Evolutionary conservation across 1,140 invertebrate genomes (phyloP), one percentile per base, ranked within the genome.

Genomic region (Drosophila baimaii): DNA sequence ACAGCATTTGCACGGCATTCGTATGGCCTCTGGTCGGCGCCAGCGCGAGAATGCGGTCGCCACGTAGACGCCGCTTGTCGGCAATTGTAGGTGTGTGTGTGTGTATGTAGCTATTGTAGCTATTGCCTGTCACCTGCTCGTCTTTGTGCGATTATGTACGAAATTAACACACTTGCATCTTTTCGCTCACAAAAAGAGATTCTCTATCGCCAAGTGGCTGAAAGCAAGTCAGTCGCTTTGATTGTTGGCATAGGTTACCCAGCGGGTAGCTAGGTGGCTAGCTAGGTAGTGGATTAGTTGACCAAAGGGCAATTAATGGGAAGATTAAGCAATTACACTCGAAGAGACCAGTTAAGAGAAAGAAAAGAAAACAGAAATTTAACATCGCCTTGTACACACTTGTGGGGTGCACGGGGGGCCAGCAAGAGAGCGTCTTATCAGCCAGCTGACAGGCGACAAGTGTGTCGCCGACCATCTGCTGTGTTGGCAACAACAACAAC

Each of bases 11-110:
- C 29, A 57, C 43, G 39, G 47, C 59, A 65, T 27, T 77, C 33
- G 51, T 77, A 51, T 77, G 75, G 74, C 75, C 74, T 77, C 74
- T 70, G 65, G 39, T 77, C 69, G 75, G 75, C 72, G 72, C 75
- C 75, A 70, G 57, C 33, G 55, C 74, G 57, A 71, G 74, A 77
- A 77, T 77, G 75, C 75, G 74, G 75, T 77, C 75, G 75, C 75
- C 65, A 77, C 54, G 52, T 61, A 77, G 75, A 77, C 73, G 65
- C 55, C 54, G 47, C 15, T 23, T 54, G 51, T 54, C 19, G 51
- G 51, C 31, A 8, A 35, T 54, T 35, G 13, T 15, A 51, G n/a
- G 17, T 21, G 12, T 19, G 5, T 21, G 29, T 19, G 12, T 52
- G 13, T 35, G 8, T 35, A 13, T 23, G 3, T 33, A 31, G 54